Evolutionary conservation across 1,140 invertebrate species (phyloP), one percentile per base, ranked within the genome.

Genomic region (Cepaea nemoralis): DNA sequence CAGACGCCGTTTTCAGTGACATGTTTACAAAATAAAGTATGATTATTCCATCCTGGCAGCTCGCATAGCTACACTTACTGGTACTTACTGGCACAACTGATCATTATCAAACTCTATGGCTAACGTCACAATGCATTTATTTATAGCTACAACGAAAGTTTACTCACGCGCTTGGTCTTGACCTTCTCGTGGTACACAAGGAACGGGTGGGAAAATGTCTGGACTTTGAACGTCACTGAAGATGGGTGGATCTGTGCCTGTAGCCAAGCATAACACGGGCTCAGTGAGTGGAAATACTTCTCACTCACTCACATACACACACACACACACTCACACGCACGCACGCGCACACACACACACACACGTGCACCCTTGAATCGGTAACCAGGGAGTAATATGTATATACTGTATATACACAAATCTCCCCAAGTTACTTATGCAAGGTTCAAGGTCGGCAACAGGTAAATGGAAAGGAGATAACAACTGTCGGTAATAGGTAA

Each of bases 111-210:
- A 16, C 50, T 55, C 50, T 16, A 16, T n/a, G 50, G 14, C 14
- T 55, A 16, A 14, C 14, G 50, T n/a, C 14, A 16, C 50, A n/a
- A 55, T n/a, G n/a, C 50, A 14, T 16, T 55, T 55, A 16, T 14
- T 14, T 16, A 16, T 16, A n/a, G n/a, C 14, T 16, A 55, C 14
- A 16, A n/a, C n/a, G n/a, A 16, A 55, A 55, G n/a, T n/a, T n/a
- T 16, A 55, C 50, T 55, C 50, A 67, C 63, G 22, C 33, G 22
- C 10, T 27, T 67, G 12, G 63, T 67, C 33, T 67, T 67, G 27
- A 67, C 63, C 33, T 67, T 67, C 33, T 67, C 63, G 33, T 67
- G 63, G 63, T 67, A 67, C 12, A 67, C 63, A 10, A 67, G 27
- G n/a, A 55, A 55, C n/a, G 50, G n/a, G 14, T n/a, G 14, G n/a